Evolutionary conservation across 1,140 invertebrate species (phyloP).

Genomic region (Diploscapter pachys): DNA sequence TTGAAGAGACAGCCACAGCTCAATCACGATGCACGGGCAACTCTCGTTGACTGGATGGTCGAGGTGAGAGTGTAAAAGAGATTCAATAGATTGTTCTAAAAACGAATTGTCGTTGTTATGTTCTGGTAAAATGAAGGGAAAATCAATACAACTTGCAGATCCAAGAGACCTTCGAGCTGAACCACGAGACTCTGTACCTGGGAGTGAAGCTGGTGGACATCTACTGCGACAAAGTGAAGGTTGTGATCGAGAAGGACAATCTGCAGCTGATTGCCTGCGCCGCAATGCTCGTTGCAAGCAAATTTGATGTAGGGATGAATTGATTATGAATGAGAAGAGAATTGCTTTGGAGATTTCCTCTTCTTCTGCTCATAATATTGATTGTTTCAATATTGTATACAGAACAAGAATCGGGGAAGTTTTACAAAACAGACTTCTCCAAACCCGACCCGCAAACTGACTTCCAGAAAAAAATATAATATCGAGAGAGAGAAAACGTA

Average conservation of each 20-base stretch:
- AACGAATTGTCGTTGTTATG: too few species aligned
- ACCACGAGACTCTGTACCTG: constrained; percentile 94
- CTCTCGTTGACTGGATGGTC: constrained; percentile 97
- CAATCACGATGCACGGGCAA: constrained; percentile 78
- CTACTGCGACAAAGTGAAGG: constrained; percentile 71
- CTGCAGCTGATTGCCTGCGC: constrained; percentile 86
- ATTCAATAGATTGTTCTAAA: too few species aligned
- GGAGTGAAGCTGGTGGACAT: constrained; percentile 91
- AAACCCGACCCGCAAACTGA: too few species aligned
- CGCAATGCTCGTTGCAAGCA: constrained; percentile 85
- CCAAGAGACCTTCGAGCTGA: constrained; percentile 89
- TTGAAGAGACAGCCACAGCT: constrained; percentile 73
- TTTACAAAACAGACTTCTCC: too few species aligned
- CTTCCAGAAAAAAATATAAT: too few species aligned
- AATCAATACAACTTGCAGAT: constrained; percentile 9
- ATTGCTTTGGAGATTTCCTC: too few species aligned
- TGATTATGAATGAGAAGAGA: neutral
- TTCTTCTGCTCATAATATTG: too few species aligned
- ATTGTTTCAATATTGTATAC: too few species aligned
- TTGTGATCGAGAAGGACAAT: constrained; percentile 62
- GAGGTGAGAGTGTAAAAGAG: constrained; percentile 67
- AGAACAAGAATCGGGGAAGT: too few species aligned
- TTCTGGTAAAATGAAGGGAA: neutral
- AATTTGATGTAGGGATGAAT: constrained; percentile 79
- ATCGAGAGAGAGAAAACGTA: too few species aligned